Evolutionary conservation across 2,888 invertebrate species (phyloP), one percentile per base, ranked within the genome.

Genomic region (Mythimna loreyi): DNA sequence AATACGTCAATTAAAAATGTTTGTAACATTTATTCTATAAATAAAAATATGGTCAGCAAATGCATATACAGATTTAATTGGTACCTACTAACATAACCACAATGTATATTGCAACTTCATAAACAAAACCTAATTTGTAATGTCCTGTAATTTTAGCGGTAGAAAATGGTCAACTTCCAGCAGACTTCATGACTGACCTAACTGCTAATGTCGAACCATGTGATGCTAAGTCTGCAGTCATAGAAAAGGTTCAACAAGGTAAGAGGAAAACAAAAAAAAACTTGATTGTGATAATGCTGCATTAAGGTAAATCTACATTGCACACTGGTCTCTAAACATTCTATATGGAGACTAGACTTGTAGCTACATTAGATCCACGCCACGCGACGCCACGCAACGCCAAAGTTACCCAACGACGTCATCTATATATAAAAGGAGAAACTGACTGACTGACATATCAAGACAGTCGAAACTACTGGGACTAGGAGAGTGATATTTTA

Each of bases 221-320:
- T 67, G n/a, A 23, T 45, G 67, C 33, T n/a, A 69, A 45, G 21
- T 45, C 43, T 36, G 43, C 6, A 45, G 43, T 69, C 6, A 6
- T 69, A 36, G 52, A 11, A 52, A 52, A 1, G 28, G 21, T 69
- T 19, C 25, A n/a, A 75, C 11, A 52, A 52, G 69, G 69, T 69
- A 28, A 40, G 36, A 3, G 8, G 7, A 6, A 19, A 7, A 0
- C 43, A 40, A 25, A 33, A 21, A 7, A 8, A 36, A 8, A 3
- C 28, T 11, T 13, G 43, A 45, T 16, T 6, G 40, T 40, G 40
- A 19, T 40, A 40, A 16, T 16, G 16, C 13, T 36, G 36, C 36
- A 36, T 36, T 13, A 36, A n/a, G n/a, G n/a, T n/a, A n/a, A n/a
- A n/a, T n/a, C n/a, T n/a, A n/a, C n/a, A n/a, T n/a, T n/a, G n/a